Conservation (phyloP, 2,888 invertebrate genomes). For the Caenorhabditis japonica region DNA sequence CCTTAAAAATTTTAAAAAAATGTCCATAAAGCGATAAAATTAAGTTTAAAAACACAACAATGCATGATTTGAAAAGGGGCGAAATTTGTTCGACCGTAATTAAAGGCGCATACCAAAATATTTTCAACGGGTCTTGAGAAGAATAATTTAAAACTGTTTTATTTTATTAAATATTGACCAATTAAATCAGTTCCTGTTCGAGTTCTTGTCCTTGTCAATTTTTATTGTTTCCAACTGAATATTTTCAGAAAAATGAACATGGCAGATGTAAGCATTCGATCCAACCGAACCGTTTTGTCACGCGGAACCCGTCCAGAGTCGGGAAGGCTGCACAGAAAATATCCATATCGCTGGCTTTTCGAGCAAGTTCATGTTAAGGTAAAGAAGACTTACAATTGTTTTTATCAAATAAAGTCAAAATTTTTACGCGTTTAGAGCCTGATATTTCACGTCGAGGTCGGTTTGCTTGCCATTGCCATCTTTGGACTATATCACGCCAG, state of each 20-base stretch:
- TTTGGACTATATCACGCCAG: conserved; percentile 17
- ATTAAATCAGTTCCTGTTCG: no score
- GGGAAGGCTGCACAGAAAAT: conserved; percentile 35
- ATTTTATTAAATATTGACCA: no score
- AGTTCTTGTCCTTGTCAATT: no score
- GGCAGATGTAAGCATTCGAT: conserved; percentile 32
- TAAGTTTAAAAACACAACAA: no score
- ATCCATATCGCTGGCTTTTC: conserved; percentile 46
- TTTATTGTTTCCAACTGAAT: no score
- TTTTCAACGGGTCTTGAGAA: neutral
- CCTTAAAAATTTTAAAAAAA: no score
- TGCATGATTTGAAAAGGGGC: no score
- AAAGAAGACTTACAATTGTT: neutral
- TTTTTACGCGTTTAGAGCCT: conserved; percentile 27
- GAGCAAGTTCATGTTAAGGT: conserved; percentile 52
- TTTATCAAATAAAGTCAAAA: neutral
- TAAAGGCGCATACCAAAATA: neutral
- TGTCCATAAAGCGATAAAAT: no score
- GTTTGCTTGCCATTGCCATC: conserved; percentile 13
- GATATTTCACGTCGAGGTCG: conserved; percentile 35
- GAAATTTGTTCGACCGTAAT: neutral
- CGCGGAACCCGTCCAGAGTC: conserved; percentile 40
- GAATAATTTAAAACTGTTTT: no score
- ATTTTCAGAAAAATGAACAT: no score
- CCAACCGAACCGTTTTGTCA: conserved; percentile 18